Percentiles rank a stretch among this genome's conserved stretches.
These are phyloP conservation scores for Musca vetustissima DNA, from an alignment of 1,140 invertebrate species.

Conservation along the genomic window DNA sequence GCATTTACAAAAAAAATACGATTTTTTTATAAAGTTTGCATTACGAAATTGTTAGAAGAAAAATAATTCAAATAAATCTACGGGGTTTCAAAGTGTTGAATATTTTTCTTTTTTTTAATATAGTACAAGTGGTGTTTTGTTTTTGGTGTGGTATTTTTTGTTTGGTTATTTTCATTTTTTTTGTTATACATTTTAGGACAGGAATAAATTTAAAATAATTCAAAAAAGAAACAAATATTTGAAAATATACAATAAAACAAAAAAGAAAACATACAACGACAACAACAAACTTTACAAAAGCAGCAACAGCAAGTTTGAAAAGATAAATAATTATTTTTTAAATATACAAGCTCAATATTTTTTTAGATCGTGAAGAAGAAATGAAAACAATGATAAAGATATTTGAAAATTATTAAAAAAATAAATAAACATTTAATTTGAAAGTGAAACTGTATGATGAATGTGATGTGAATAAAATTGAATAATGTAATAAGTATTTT, in stretches of 20 bases:
- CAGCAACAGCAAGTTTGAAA: slow-evolving; percentile 15
- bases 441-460: not conserved
- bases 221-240: slow-evolving; percentile 2
- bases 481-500: not conserved
- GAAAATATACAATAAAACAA: slow-evolving; percentile 16
- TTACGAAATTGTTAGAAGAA: not conserved
- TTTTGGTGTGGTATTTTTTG: no score
- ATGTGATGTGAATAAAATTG: not conserved
- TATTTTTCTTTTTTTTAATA: no score
- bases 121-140: no score
- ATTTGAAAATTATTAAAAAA: not conserved
- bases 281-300: slow-evolving; percentile 22
- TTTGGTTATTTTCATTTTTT: no score
- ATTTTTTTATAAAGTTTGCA: not conserved
- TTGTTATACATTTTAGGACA: no score
- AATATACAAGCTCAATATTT: no score
- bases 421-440: not conserved
- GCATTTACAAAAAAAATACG: not conserved
- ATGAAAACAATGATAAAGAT: not conserved
- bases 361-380: no score
- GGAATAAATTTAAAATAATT: no score
- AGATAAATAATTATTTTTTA: not conserved
- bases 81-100: no score
- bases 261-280: no score
- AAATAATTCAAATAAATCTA: no score